Base-by-base conservation (phyloP, 2,113 vertebrate species). In the Epinephelus lanceolatus region DNA sequence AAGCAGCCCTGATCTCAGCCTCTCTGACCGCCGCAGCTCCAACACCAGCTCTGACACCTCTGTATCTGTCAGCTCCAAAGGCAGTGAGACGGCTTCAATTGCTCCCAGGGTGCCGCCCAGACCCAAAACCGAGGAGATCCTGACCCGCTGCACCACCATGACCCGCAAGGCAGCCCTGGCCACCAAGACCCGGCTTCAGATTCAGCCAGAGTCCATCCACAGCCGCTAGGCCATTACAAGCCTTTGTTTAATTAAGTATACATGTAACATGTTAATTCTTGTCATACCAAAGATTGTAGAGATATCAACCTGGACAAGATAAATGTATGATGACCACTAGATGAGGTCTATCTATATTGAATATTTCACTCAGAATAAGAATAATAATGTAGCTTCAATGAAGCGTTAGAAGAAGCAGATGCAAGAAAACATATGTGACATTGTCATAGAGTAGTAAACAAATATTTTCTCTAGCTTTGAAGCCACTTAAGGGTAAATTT, bases 131-230 rank as follows among this genome's bases (percentile, higher is more conserved):
- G 94, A 92, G 0, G 95, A 97, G 91, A 98, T 99, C 88, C 95
- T 96, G 55, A 94, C 88, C 62, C 94, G 90, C 42, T 99, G 98
- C 91, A 96, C 95, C 82, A 96, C 96, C 0, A 17, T 96, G 78
- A 99, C 98, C 0, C 95, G 94, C 47, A 95, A 95, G 7, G 96
- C 96, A 0, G 60, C 94, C 7, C 60, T 95, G 86, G 88, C 87
- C 51, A 87, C 88, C 49, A 86, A 93, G 80, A 57, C 83, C 59
- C 81, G 89, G 4, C 85, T 93, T 19, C 74, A 89, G 47, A 37
- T 59, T 45, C 71, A 89, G 10, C 72, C 76, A 27, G 40, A 83
- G 40, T 1, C 79, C 23, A 51, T 74, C 25, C 67, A 90, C 10
- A 76, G 71, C 33, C 81, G 71, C 74, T 88, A 89, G 49, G 3